These are phyloP conservation scores for Clarias fuscus DNA, from an alignment of 2,797 vertebrate genomes.

Conservation along the genomic window DNA sequence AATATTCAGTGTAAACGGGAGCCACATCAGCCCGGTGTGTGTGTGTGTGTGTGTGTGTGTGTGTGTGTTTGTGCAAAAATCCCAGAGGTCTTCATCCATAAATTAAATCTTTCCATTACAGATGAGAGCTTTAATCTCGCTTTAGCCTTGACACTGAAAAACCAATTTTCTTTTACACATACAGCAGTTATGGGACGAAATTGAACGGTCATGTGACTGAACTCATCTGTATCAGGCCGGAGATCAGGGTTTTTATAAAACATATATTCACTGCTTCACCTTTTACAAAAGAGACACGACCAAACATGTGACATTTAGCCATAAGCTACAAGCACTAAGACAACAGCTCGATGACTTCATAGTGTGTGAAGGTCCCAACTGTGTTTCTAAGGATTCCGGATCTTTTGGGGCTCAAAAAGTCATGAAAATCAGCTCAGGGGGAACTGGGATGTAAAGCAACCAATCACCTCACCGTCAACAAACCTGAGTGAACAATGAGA, in stretches of 20 bases:
- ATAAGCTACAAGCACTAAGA: not conserved
- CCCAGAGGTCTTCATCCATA: not conserved
- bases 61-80: not conserved
- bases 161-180: constrained; percentile 58
- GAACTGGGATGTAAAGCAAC: no score
- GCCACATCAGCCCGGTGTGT: not conserved
- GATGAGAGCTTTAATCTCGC: constrained; percentile 64
- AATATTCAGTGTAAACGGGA: not conserved
- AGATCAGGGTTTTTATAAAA: not conserved
- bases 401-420: no score
- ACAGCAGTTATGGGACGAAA: constrained; percentile 16
- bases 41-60: not conserved
- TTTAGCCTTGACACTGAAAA: not conserved
- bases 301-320: not conserved
- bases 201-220: not conserved
- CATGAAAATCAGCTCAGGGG: no score
- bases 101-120: constrained; percentile 31
- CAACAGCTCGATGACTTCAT: no score
- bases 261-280: not conserved
- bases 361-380: no score
- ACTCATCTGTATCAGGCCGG: not conserved
- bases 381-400: no score
- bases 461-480: no score
- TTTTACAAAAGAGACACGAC: not conserved
- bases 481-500: no score